Base-by-base conservation (phyloP, 2,797 vertebrate species). In the Lithobates pipiens region DNA sequence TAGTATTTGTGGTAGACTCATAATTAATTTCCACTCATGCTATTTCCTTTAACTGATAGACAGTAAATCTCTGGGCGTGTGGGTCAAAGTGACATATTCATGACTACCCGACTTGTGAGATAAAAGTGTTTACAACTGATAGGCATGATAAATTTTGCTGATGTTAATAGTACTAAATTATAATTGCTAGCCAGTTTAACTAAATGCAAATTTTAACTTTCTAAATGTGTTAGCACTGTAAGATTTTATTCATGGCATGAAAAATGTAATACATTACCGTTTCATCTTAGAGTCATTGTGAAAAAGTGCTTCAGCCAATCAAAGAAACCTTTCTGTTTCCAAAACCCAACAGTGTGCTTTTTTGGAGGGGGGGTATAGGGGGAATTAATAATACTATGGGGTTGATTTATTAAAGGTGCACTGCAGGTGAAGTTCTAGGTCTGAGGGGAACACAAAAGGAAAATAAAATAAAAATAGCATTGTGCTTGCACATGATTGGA, bases 1-100 rank as follows among this genome's bases (percentile, higher is more conserved):
- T 76, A 86, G 50, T 81, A 50, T 86, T 81, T 75, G 61, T 61
- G 5, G 71, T 34, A 44, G 11, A 42, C 42, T 70, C n/a, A 72
- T 81, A 79, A 81, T 86, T 86, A 76, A 76, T 81, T 86, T 86
- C 57, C 73, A 81, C 73, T 70, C 50, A n/a, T 34, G 46, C 46
- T 77, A 72, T 71, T 81, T 65, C 84, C 42, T 80, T 80, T 71
- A 68, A 76, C 73, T 61, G 46, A 32, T 54, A 63, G 54, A 18
- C 34, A 57, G 76, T 86, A 81, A 81, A 86, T 86, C 77, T 68
- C 13, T 9, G 11, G 34, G 32, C 42, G 46, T 71, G 44, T 42
- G 76, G 69, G 63, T 76, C 73, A 46, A 86, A 50, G 84, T 61
- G 84, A 63, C 84, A 81, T 72, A 65, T 81, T 86, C 72, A 86